Base-by-base conservation (phyloP, 2,888 invertebrate species). In the Eupithecia exiguata region DNA sequence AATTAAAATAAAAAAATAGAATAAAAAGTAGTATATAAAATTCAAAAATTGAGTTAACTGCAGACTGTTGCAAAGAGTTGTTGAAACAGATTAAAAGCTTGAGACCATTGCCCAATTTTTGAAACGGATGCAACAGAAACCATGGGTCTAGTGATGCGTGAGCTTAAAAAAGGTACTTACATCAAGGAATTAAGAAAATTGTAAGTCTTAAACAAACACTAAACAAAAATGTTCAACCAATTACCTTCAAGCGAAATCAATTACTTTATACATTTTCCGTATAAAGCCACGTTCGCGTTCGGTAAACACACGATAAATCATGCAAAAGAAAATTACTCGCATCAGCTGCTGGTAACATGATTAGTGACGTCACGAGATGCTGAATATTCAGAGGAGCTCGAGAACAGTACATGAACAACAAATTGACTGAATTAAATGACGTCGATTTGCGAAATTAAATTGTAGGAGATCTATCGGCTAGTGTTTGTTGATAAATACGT, bases 301-400 rank as follows among this genome's bases (percentile, higher is more conserved):
- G n/a, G 67, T 49, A 74, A 74, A 74, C 40, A 61, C 58, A 72
- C 38, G 46, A 71, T 76, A 73, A 76, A 73, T 76, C 73, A 76
- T 76, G 72, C 72, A 71, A 69, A 75, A 73, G 75, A 73, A 75
- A 70, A 76, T 76, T 70, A 69, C 73, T 63, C 62, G 62, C 76
- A 71, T 69, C 69, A 71, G 71, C 67, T 72, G 69, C 68, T 63
- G 66, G 71, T 67, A 73, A 73, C 69, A 38, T n/a, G 68, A 68
- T 76, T 73, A 73, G 73, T 76, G 76, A 73, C 73, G 71, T 76
- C 75, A 75, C 66, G 62, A 63, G 61, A 68, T 61, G 18, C 66
- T 76, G 73, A 76, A 76, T 73, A 74, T 76, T 73, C 71, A 69
- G 35, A 38, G 49, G 3, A 25, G 25, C 53, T 58, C 12, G 58